Percentiles rank a stretch among this genome's conserved stretches.
These are phyloP conservation scores for Leucopsar rothschildi DNA, from an alignment of 2,113 vertebrate species.

Conservation along the genomic window DNA sequence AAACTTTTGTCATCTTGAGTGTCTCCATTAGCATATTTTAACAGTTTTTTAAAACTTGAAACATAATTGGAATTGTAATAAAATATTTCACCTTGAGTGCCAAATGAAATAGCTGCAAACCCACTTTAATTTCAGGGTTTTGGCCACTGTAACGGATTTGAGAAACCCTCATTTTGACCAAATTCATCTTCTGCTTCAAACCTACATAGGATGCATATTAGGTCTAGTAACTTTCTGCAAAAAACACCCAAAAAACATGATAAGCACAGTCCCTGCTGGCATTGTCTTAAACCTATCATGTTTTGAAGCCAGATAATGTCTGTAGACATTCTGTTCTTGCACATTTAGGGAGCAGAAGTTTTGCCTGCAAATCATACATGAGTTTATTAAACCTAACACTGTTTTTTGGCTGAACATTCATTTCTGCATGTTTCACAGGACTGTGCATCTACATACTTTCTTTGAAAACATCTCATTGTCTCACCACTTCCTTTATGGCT, in stretches of 20 bases:
- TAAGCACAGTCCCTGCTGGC: neutral
- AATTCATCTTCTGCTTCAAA: neutral
- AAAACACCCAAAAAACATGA: neutral
- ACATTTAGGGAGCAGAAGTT: neutral
- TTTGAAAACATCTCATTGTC: neutral
- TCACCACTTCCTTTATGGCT: slow-evolving; percentile 18
- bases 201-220: neutral
- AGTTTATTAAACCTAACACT: neutral
- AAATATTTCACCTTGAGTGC: neutral
- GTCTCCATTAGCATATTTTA: slow-evolving; percentile 15
- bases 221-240: neutral
- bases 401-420: neutral
- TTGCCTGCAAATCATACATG: neutral
- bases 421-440: neutral
- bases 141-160: neutral
- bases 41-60: neutral
- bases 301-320: neutral
- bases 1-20: neutral
- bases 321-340: neutral
- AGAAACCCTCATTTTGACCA: neutral
- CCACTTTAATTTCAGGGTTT: neutral
- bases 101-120: neutral
- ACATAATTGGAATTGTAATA: neutral
- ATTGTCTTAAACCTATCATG: neutral
- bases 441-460: neutral